Evolutionary conservation across 2,113 vertebrate genomes (phyloP), one percentile per base, ranked within the genome.

Genomic region (Ammodramus savannarum): DNA sequence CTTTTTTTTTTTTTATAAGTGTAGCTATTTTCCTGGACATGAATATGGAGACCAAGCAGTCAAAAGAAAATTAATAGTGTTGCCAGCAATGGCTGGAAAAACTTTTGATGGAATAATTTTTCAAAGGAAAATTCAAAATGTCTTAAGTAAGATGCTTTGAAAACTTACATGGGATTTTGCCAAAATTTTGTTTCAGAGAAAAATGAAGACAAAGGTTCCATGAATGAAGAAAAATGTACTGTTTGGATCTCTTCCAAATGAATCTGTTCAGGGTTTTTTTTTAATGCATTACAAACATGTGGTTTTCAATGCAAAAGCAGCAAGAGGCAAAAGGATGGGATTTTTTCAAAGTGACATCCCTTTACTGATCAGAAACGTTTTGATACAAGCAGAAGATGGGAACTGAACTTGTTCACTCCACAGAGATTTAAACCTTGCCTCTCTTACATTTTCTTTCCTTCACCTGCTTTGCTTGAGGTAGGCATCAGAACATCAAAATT

Each of bases 151-250:
- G 59, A 76, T 27, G 14, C 18, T 89, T 58, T 67, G 49, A 73
- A 96, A 96, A 91, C 71, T 93, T 90, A 23, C 12, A 80, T 12
- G 36, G 9, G 25, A 12, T 66, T 90, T 88, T 94, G 95, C 94
- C 96, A 97, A 94, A 91, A 62, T 51, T 89, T 76, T 80, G 3
- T 88, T 95, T 69, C 75, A 71, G 71, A 76, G 63, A 31, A 85
- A 87, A 90, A 93, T 9, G 0, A 94, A 95, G 88, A 96, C 44
- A 90, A 85, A 94, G 90, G 16, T 90, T 88, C 44, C 51, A 48
- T 38, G 38, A 67, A 95, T 95, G 85, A 93, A 96, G 92, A 95
- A 93, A 94, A 95, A 96, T 91, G 49, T 83, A 17, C 59, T 93
- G 32, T 34, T 94, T 96, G 94, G 83, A 69, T 71, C 43, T 46